Base-by-base conservation (phyloP, 2,113 vertebrate species). In the Phrynosoma blainvillii region DNA sequence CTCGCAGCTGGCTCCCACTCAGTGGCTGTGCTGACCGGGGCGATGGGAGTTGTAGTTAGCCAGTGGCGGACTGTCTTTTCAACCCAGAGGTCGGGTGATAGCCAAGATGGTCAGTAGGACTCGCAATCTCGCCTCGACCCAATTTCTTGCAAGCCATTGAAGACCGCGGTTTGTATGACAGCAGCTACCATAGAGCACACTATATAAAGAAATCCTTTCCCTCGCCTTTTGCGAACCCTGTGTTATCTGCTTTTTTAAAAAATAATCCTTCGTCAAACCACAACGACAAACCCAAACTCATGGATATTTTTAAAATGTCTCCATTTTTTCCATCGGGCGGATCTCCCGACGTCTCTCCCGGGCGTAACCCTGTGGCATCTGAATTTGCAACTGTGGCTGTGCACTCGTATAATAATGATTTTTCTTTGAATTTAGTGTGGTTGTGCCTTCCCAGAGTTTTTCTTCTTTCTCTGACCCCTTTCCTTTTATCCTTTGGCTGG, bases 361-460 rank as follows among this genome's bases (percentile, higher is more conserved):
- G 32, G 16, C 0, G 0, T 3, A 1, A 36, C 30, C 13, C 10
- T 20, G 12, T 70, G 82, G 42, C 13, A 87, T 86, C 36, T 18
- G 32, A 79, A 54, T 86, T 52, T 62, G 36, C 5, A 78, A 75
- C 87, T 87, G 10, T 86, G 47, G 71, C 76, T 82, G 89, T 75
- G 1, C 5, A 56, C 79, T 68, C 93, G 90, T 89, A 84, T 68
- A 78, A 56, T 25, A 25, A 84, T 76, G n/a, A 65, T 74, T 75
- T 30, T 66, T 6, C 1, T 86, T 93, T 2, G 23, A 66, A 68
- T 90, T 36, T 36, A 47, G 1, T 90, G 84, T 85, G 32, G 36
- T 80, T n/a, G 62, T 82, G 6, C 47, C 1, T 52, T 84, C 5
- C 25, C 36, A 16, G 54, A 83, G 56, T 40, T 0, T 1, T 25